Conservation (phyloP, 1,140 invertebrate species). For the Drosophila takahashii region DNA sequence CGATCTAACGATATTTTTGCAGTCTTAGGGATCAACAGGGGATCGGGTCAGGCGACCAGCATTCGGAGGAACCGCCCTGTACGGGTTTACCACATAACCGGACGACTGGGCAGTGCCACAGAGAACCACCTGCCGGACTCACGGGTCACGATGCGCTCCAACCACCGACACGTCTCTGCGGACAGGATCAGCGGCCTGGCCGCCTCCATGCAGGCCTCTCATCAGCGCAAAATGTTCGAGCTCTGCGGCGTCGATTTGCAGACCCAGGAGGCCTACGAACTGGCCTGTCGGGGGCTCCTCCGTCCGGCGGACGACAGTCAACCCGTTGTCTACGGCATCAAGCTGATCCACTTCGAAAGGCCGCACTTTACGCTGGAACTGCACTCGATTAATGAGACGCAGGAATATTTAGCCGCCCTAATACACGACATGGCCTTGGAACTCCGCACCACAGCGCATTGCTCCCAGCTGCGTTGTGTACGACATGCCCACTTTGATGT, state of each 20-base stretch:
- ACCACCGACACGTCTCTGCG: conserved; percentile 88
- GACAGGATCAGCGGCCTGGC: conserved; percentile 89
- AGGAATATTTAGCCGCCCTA: conserved; percentile 90
- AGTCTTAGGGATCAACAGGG: conserved; percentile 91
- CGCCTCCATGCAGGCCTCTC: conserved; percentile 91
- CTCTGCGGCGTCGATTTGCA: conserved; percentile 91
- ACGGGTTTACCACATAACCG: conserved; percentile 91
- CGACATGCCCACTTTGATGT: conserved; percentile 93
- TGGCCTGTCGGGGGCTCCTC: conserved; percentile 92
- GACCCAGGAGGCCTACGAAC: conserved; percentile 94
- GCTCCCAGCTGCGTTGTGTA: conserved; percentile 91
- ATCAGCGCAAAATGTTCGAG: conserved; percentile 93
- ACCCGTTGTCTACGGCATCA: conserved; percentile 94
- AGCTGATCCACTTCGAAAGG: conserved; percentile 91
- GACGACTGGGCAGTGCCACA: conserved; percentile 91
- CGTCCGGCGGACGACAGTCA: conserved; percentile 89
- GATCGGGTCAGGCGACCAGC: conserved; percentile 86
- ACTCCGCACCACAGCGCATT: conserved; percentile 92
- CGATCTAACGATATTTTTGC: conserved; percentile 19
- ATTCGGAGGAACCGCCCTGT: conserved; percentile 87
- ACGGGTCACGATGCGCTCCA: conserved; percentile 89
- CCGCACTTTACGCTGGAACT: conserved; percentile 97
- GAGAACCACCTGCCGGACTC: conserved; percentile 90
- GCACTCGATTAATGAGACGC: conserved; percentile 93
- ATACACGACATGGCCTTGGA: conserved; percentile 92